A percentile compares a stretch with the other conserved stretches of the same genome.
phyloP scores from a whole-genome alignment of 2,888 invertebrate genomes.

The Tenthredo mesomela region DNA sequence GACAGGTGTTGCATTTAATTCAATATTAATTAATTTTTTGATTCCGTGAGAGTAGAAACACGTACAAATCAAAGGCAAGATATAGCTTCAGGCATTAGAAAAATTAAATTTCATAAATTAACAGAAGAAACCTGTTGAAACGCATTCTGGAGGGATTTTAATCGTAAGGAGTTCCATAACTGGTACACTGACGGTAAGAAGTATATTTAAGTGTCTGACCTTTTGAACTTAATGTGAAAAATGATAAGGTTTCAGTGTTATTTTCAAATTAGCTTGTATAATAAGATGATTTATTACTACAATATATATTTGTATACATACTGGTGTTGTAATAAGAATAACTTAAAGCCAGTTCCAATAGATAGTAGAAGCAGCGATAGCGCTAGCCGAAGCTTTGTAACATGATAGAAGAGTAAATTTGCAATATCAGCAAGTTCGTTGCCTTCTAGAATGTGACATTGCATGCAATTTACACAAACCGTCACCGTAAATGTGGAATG shows the following conservation, averaged over 20 bases:
- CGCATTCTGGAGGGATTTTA: too few relatives aligned
- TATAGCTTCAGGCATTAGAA: too few relatives aligned
- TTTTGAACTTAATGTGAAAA: not conserved
- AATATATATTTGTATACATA: not conserved
- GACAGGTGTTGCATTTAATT: too few relatives aligned
- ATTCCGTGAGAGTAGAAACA: too few relatives aligned
- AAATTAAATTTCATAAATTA: too few relatives aligned
- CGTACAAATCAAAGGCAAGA: too few relatives aligned
- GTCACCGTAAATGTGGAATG: slow-evolving; percentile 3
- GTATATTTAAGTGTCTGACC: not conserved
- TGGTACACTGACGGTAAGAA: too few relatives aligned
- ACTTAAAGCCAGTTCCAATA: not conserved
- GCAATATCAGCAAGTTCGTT: slow-evolving; percentile 8
- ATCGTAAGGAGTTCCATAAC: too few relatives aligned
- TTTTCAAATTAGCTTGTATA: not conserved
- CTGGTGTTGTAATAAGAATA: not conserved
- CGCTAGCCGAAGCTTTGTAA: not conserved
- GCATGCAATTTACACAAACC: not conserved
- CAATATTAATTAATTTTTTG: too few relatives aligned
- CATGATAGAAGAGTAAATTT: slow-evolving; percentile 12
- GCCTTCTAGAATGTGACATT: not conserved
- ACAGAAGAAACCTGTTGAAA: too few relatives aligned
- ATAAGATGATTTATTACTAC: not conserved
- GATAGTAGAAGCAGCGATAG: not conserved
- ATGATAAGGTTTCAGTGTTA: not conserved